Conservation (phyloP, 2,113 vertebrate genomes). For the Hydrolagus affinis region DNA sequence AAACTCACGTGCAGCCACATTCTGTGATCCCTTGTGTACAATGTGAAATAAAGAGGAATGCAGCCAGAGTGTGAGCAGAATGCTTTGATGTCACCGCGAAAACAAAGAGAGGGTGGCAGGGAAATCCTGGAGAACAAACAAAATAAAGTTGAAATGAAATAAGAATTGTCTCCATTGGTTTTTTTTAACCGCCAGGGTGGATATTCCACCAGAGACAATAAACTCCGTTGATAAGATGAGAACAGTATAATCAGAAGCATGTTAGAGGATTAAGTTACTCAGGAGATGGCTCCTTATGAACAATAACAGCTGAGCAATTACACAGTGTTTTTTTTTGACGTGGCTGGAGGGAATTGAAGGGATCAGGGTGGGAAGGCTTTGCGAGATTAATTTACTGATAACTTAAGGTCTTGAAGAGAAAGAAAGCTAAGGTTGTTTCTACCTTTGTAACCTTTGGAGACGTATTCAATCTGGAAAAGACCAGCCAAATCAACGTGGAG, state of each 20-base stretch:
- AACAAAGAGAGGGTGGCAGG: neutral
- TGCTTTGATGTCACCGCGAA: slow-evolving; percentile 11
- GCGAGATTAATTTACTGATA: neutral
- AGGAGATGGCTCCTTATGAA: neutral
- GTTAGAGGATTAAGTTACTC: neutral
- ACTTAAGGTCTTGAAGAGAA: neutral
- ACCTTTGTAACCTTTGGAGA: neutral
- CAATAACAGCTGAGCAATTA: neutral
- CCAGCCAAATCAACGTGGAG: neutral
- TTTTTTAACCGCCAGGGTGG: neutral
- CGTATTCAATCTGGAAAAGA: neutral
- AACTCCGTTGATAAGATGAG: neutral
- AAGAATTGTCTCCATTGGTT: neutral
- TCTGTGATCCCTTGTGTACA: slow-evolving; percentile 5
- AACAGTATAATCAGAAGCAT: neutral
- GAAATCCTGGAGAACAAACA: neutral
- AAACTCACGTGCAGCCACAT: slow-evolving; percentile 11
- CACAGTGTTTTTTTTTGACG: neutral
- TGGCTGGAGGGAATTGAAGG: neutral
- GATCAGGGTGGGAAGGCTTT: neutral
- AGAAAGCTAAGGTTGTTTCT: neutral
- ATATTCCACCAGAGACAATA: neutral
- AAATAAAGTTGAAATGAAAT: slow-evolving; percentile 16
- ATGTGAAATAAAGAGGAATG: neutral
- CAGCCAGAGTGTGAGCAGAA: neutral